Base-by-base conservation (phyloP, 1,140 invertebrate species). In the Drosophila triauraria region DNA sequence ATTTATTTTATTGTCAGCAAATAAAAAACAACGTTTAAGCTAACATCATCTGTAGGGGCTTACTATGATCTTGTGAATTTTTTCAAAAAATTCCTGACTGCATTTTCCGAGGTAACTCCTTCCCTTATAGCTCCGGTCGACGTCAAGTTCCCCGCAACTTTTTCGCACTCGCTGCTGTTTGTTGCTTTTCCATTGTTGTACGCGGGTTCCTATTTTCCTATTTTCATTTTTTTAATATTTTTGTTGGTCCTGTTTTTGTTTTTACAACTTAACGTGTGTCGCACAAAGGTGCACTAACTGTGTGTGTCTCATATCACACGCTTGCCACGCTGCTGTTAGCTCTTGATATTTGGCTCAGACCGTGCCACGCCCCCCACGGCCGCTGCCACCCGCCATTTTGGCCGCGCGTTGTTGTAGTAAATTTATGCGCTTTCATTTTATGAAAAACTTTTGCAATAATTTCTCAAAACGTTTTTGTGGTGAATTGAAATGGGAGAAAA, bases 391-490 rank as follows among this genome's bases (percentile, higher is more conserved):
- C 27, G 20, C 30, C 40, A 2, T 57, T 68, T 42, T 9, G 43
- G 27, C 43, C 42, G 32, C 32, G 44, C 47, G 62, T 70, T 87
- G 76, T 88, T 87, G 54, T 80, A 90, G 77, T 77, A 91, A 91
- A 91, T 91, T 91, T 91, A 91, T 91, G 90, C 90, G 80, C 85
- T 91, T 91, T 91, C 82, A 91, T 91, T 91, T 91, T 82, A 82
- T 88, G 86, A 88, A 91, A 91, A 91, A 91, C 90, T 91, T 91
- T 91, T 78, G 90, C 90, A 91, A 91, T 91, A 91, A 91, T 91
- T 91, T 91, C 90, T 91, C 82, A 91, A 90, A 91, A 91, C 90
- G 90, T 91, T 91, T 91, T 91, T 91, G 90, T 78, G 90, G 90
- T 91, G 90, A 91, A 91, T 91, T 91, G 90, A 91, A 91, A 90